A percentile compares a stretch with the other conserved stretches of the same genome.
Evolutionary conservation across 2,888 invertebrate genomes (phyloP).

Genomic region (Margaritifera margaritifera): DNA sequence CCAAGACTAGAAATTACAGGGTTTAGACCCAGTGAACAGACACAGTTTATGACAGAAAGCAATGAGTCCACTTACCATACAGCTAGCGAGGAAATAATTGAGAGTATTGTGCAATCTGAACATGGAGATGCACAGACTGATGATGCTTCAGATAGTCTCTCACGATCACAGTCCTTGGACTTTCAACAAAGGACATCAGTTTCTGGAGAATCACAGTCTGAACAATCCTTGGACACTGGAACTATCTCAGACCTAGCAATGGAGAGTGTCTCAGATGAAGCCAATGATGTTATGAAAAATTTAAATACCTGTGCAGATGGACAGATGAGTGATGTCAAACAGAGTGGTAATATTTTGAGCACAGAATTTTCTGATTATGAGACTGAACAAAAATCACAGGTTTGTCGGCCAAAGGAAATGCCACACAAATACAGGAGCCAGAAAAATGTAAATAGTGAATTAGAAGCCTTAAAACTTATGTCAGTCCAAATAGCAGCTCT

Average conservation of each 20-base stretch:
- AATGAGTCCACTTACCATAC: not conserved
- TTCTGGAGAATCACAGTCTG: too few species aligned
- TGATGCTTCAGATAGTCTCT: too few species aligned
- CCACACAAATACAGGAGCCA: constrained; percentile 1
- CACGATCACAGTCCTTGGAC: too few species aligned
- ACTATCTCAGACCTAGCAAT: too few species aligned
- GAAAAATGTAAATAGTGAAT: constrained; percentile 20
- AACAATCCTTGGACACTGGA: too few species aligned
- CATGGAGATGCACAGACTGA: too few species aligned
- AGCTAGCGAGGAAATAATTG: too few species aligned
- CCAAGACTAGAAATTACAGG: constrained; percentile 3
- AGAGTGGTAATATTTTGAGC: too few species aligned
- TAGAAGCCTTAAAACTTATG: constrained; percentile 44
- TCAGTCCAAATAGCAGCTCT: constrained; percentile 77
- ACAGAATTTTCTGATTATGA: not conserved
- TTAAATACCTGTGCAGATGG: not conserved
- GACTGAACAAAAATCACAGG: not conserved
- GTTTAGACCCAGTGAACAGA: not conserved
- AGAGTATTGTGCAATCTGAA: too few species aligned
- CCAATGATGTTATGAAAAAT: too few species aligned
- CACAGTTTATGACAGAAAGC: constrained; percentile 3
- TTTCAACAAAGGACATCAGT: too few species aligned
- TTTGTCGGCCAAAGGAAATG: constrained; percentile 23
- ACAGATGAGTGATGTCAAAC: not conserved
- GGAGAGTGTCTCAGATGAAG: too few species aligned